phyloP scores from a whole-genome alignment of 2,797 vertebrate genomes.

The Arctocebus calabarensis region DNA sequence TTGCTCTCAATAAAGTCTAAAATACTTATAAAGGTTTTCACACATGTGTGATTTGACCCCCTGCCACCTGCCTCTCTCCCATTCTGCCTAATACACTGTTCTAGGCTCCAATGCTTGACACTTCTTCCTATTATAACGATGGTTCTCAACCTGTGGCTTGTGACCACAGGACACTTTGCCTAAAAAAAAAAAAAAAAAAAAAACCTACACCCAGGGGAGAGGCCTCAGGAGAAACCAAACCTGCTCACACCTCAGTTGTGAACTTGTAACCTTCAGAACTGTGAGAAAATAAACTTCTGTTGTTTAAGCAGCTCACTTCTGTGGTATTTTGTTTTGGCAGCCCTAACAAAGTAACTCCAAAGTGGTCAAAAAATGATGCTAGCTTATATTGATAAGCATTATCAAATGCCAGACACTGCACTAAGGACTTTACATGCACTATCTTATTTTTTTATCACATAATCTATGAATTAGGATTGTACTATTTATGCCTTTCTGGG shows the following conservation, averaged over 20 bases:
- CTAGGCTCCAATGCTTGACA: background rate
- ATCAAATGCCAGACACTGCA: background rate
- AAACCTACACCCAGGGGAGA: too few relatives aligned
- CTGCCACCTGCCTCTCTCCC: background rate
- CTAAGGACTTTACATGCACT: background rate
- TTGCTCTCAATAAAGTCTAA: background rate
- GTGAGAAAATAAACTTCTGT: background rate
- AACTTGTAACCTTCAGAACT: background rate
- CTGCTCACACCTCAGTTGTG: background rate
- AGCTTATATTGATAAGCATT: background rate
- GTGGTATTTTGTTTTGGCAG: background rate
- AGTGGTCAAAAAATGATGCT: background rate
- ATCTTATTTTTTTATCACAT: background rate
- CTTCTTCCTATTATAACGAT: background rate
- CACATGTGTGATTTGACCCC: background rate
- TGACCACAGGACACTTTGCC: too few relatives aligned
- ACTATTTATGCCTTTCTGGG: background rate
- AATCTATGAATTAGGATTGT: background rate
- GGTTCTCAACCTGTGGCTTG: too few relatives aligned
- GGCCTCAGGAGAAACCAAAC: background rate
- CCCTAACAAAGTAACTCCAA: background rate
- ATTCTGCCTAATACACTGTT: background rate
- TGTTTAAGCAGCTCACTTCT: background rate
- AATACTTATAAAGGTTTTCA: constrained; percentile 1
- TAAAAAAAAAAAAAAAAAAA: too few relatives aligned